phyloP scores from a whole-genome alignment of 2,113 vertebrate species.

The Platycercus adscitus region DNA sequence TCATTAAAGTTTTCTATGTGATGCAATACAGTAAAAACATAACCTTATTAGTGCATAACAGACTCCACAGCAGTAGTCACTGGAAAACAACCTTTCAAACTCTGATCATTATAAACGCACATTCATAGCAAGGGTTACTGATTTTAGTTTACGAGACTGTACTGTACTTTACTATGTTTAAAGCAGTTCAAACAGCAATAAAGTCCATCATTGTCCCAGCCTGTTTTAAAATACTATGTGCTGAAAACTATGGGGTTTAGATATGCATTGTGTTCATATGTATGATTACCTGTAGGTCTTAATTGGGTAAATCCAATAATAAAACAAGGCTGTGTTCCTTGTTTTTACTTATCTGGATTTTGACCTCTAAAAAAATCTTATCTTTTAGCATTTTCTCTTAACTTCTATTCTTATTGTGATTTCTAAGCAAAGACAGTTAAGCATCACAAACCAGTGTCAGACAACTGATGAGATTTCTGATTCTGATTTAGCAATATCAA shows the following conservation, averaged over 20 bases:
- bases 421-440: background rate
- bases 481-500: background rate
- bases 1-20: background rate
- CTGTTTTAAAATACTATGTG: background rate
- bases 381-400: background rate
- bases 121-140: background rate
- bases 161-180: background rate
- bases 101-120: background rate
- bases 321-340: background rate
- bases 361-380: background rate
- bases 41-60: background rate
- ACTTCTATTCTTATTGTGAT: background rate
- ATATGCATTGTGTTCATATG: background rate
- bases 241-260: background rate
- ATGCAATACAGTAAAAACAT: background rate
- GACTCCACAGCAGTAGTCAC: background rate
- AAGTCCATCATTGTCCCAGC: background rate
- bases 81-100: background rate
- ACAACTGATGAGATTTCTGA: background rate
- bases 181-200: background rate
- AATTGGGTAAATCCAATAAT: background rate
- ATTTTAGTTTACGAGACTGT: background rate
- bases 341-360: background rate
- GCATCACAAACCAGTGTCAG: background rate
- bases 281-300: background rate